Percentiles rank a stretch among this genome's conserved stretches.
These are phyloP conservation scores for Acanthurus leucopareius DNA, from an alignment of 2,797 vertebrate species.

Conservation along the genomic window DNA sequence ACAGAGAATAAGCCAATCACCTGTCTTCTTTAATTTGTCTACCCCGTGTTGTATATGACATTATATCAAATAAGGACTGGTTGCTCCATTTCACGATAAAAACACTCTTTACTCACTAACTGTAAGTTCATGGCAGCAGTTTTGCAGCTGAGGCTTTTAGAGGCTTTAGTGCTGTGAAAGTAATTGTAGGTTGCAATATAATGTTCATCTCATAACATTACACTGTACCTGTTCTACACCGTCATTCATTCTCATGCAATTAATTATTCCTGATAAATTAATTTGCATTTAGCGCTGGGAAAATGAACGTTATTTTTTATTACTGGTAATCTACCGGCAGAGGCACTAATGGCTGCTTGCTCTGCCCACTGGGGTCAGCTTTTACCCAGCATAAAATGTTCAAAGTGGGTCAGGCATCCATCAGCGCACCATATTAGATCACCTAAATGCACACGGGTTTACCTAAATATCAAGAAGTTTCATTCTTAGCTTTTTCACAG, in stretches of 20 bases:
- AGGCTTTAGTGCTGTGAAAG: conserved; percentile 47
- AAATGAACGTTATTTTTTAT: conserved; percentile 28
- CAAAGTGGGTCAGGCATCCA: conserved; percentile 76
- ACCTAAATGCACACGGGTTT: conserved; percentile 4
- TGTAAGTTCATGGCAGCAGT: conserved; percentile 12
- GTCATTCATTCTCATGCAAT: conserved; percentile 43
- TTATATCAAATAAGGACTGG: background rate
- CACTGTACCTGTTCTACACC: conserved; percentile 27
- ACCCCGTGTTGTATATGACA: background rate
- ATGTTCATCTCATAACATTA: conserved; percentile 40
- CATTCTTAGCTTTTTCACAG: background rate
- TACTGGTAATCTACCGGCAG: conserved; percentile 55
- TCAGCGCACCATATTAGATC: conserved; percentile 48
- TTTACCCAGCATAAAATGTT: conserved; percentile 51
- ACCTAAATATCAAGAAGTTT: conserved; percentile 25
- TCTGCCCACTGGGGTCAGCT: conserved; percentile 53
- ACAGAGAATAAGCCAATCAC: background rate
- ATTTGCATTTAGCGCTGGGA: conserved; percentile 48
- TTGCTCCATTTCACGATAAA: conserved; percentile 9
- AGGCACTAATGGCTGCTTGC: conserved; percentile 60
- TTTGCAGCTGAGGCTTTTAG: conserved; percentile 10
- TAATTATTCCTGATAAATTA: conserved; percentile 62
- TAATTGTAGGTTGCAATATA: conserved; percentile 34
- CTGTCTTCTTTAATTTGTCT: background rate
- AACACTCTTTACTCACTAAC: background rate